Base-by-base conservation (phyloP, 2,888 invertebrate genomes). In the Rotaria socialis region DNA sequence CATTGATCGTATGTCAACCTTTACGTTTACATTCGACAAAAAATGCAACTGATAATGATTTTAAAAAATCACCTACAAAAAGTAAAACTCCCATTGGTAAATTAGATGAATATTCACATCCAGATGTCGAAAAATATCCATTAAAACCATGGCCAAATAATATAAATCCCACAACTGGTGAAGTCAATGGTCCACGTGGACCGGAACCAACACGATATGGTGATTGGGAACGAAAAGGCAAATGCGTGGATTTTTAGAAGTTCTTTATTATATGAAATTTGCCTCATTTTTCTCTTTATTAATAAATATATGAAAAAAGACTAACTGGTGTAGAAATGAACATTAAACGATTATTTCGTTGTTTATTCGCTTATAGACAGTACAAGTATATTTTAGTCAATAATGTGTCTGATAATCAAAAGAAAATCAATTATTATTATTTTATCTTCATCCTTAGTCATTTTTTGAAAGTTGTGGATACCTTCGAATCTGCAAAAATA, bases 121-220 rank as follows among this genome's bases (percentile, higher is more conserved):
- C 86, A 6, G 41, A 75, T 50, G 75, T 75, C 19, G 80, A 86
- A 85, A 74, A 80, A 56, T 47, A 86, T 10, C 86, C 86, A 16
- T 85, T 86, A 50, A 58, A 85, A 50, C 85, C 47, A 52, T 80
- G 74, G 50, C 86, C 86, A 14, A 60, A 85, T 50, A 85, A 85
- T 52, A 75, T 27, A 19, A 86, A 86, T 60, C 86, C 86, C n/a
- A 24, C 6, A 41, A 86, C 86, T 24, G 86, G 86, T 41, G 98
- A 99, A 93, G 92, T 96, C 87, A 96, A 96, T 60, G 98, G 98
- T 0, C 98, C 98, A 0, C 93, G 94, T 89, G 99, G 99, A 11
- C 99, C 97, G 0, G 99, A 99, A 92, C 99, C 99, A 16, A 99
- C 99, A 22, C 93, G 99, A 89, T 99, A 96, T 92, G 99, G 99